phyloP scores from a whole-genome alignment of 2,888 invertebrate genomes.

The Dusona sp. region DNA sequence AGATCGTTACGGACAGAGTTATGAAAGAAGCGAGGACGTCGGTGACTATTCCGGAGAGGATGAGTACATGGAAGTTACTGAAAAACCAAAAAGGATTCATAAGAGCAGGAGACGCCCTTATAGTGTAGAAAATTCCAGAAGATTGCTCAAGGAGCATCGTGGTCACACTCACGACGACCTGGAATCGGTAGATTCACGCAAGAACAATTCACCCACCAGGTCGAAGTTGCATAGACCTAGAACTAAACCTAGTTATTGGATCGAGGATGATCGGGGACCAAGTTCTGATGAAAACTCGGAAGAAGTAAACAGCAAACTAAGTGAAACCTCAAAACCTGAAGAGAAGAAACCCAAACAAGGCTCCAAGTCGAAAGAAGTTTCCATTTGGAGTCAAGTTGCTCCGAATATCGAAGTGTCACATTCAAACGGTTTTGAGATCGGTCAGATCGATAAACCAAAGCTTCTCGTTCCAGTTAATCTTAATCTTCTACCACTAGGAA shows the following conservation, averaged over 20 bases:
- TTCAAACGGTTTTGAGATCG: conserved; percentile 78
- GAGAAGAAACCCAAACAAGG: conserved; percentile 61
- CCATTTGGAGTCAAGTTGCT: conserved; percentile 79
- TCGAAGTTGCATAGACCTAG: conserved; percentile 58
- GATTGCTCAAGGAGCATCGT: conserved; percentile 80
- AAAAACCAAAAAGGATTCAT: conserved; percentile 76
- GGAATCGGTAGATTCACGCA: conserved; percentile 71
- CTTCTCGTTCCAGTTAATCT: conserved; percentile 79
- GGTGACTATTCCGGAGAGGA: conserved; percentile 77
- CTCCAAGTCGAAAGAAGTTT: conserved; percentile 55
- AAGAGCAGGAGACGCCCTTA: conserved; percentile 77
- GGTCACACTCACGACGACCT: conserved; percentile 66
- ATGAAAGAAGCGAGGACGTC: conserved; percentile 75
- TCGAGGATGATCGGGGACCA: conserved; percentile 73
- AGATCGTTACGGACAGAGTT: conserved; percentile 75
- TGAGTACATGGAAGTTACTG: conserved; percentile 80
- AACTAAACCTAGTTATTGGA: conserved; percentile 72
- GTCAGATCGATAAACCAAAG: conserved; percentile 81
- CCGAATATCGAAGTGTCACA: conserved; percentile 80
- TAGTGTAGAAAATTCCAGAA: conserved; percentile 72
- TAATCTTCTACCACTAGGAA: conserved; percentile 79
- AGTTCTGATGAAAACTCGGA: conserved; percentile 72
- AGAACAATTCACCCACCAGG: conserved; percentile 69
- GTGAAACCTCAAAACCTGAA: conserved; percentile 39
- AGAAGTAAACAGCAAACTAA: conserved; percentile 61